Base-by-base conservation (phyloP, 2,113 vertebrate species). In the Nibea albiflora region DNA sequence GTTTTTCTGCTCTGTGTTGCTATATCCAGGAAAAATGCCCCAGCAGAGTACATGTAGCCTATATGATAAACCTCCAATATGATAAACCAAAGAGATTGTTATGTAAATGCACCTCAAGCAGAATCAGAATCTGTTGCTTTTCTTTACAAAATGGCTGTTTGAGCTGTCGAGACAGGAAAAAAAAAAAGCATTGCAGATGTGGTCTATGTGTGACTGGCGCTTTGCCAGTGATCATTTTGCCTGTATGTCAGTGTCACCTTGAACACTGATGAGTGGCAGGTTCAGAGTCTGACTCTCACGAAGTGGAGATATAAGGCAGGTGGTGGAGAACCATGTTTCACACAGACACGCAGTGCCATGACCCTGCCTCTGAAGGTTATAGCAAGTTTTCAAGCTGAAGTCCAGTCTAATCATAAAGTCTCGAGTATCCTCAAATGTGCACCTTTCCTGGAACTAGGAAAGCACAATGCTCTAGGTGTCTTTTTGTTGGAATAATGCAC, bases 321-420 rank as follows among this genome's bases (percentile, higher is more conserved):
- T 73, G 46, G 44, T 28, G 4, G 44, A 61, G 70, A 22, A 35
- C 19, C 14, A n/a, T 49, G 16, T 35, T 7, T 24, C 35, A 44
- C 7, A 44, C 28, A 63, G 20, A 44, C 11, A 78, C 22, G 71
- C 3, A 28, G 11, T 26, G 44, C 52, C 50, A 26, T 56, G 39
- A 69, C 46, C 9, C 70, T 57, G 16, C 71, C 28, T 69, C 20
- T 56, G 47, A 56, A 73, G 49, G 53, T 69, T 22, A 64, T 39
- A 7, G 24, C 3, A n/a, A 22, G 5, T 26, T 12, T 31, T 56
- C 44, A 49, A 19, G 61, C 28, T 53, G 12, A 17, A 14, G 56
- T 28, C 19, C 5, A n/a, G 52, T 44, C 11, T 22, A 50, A 67
- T 52, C 54, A 39, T 58, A 17, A 66, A 42, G 50, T 17, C 0